Conservation (phyloP, 1,140 invertebrate species). For the Acromyrmex heyeri region DNA sequence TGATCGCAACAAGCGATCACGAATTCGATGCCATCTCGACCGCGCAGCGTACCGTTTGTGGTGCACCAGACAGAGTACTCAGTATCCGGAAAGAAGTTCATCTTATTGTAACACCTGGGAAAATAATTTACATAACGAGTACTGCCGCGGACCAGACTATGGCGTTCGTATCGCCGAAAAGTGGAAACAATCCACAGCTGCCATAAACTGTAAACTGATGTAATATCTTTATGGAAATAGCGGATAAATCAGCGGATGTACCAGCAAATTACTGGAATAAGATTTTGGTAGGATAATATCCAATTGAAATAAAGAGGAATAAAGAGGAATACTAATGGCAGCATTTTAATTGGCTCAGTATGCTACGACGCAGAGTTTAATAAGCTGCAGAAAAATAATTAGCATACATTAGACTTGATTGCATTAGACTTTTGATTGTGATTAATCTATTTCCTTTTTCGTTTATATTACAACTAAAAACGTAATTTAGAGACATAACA, state of each 20-base stretch:
- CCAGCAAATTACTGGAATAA: constrained; percentile 7
- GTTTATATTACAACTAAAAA: background rate
- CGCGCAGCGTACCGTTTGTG: constrained; percentile 79
- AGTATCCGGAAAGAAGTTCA: constrained; percentile 85
- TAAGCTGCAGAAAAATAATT: constrained; percentile 57
- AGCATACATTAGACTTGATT: constrained; percentile 24
- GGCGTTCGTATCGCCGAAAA: constrained; percentile 22
- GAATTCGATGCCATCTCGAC: constrained; percentile 80
- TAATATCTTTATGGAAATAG: background rate
- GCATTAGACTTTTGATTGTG: background rate
- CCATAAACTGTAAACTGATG: constrained; percentile 34
- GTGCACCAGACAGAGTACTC: constrained; percentile 86
- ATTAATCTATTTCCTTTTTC: background rate
- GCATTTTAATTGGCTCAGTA: constrained; percentile 32
- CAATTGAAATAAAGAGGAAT: constrained; percentile 7
- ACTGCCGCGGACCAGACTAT: constrained; percentile 55
- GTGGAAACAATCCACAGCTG: background rate
- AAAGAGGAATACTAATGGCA: constrained; percentile 33
- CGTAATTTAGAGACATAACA: background rate
- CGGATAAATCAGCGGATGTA: background rate
- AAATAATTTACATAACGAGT: constrained; percentile 77
- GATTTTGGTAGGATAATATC: constrained; percentile 12
- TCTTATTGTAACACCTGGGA: constrained; percentile 87
- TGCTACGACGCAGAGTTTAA: constrained; percentile 40
- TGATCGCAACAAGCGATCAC: constrained; percentile 87